Evolutionary conservation across 2,888 invertebrate genomes (phyloP), one percentile per base, ranked within the genome.

Genomic region (Anthrax anthrax): DNA sequence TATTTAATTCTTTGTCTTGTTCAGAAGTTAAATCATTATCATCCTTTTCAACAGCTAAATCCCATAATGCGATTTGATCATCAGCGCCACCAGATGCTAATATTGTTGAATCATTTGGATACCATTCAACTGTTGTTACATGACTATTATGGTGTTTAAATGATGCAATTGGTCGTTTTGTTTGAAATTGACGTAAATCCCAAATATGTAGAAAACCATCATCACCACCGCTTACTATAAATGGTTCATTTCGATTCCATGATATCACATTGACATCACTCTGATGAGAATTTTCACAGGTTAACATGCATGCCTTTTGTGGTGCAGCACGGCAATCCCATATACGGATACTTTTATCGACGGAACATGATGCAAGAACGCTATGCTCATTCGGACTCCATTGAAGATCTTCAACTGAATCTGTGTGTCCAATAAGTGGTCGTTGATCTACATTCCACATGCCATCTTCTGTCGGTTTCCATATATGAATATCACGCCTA

Each of bases 111-210:
- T 99, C 98, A 3, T 75, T 75, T 51, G 91, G 92, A 70, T 90
- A 87, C 98, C 98, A 99, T 67, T 98, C 92, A 6, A 98, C 84
- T 0, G 95, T 92, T 1, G 94, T 96, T 46, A 98, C 80, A 3
- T 95, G 88, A 39, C 80, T 84, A 4, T 82, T 84, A 67, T 98
- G 98, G 63, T 98, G 94, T 64, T 95, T 95, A 64, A 98, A 95
- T 32, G 83, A 81, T 1, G 94, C 97, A 4, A 95, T 84, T 6
- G 95, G 83, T 41, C 77, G 78, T 69, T 81, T 74, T 27, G 72
- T 75, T 54, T 81, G 76, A 56, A 95, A 87, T 56, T 84, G 81
- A 47, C 97, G 74, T 49, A 98, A 73, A 65, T 98, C 97, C 98
- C 98, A 98, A 44, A 98, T 78, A 62, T 90, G 86, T 29, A 98